phyloP scores from a whole-genome alignment of 2,797 vertebrate genomes.

The Florisuga fusca region DNA sequence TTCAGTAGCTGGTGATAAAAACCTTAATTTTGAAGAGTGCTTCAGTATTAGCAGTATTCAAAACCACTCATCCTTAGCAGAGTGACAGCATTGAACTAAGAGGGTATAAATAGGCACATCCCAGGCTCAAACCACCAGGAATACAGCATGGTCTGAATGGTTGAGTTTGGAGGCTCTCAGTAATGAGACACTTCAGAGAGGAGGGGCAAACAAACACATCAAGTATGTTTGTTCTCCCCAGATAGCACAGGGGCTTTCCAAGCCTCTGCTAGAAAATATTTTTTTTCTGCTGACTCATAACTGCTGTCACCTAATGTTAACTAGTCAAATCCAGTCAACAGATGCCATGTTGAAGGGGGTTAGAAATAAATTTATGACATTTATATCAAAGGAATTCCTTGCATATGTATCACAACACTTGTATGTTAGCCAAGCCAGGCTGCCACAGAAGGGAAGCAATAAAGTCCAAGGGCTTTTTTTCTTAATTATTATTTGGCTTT shows the following conservation, averaged over 20 bases:
- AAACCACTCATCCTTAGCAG: background rate
- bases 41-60: background rate
- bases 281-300: background rate
- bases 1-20: background rate
- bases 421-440: background rate
- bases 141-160: background rate
- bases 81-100: background rate
- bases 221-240: background rate
- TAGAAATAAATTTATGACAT: background rate
- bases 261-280: background rate
- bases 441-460: background rate
- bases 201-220: background rate
- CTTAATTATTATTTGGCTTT: background rate
- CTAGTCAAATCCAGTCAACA: background rate
- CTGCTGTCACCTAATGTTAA: background rate
- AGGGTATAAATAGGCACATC: background rate
- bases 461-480: background rate
- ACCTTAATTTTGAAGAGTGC: background rate
- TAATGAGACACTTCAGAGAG: background rate
- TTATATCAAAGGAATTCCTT: background rate
- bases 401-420: background rate
- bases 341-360: background rate
- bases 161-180: background rate
- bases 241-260: background rate
- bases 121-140: background rate